Percentiles rank a stretch among this genome's conserved stretches.
These are phyloP conservation scores for Antheraea assamensis DNA, from an alignment of 2,888 invertebrate genomes.

Conservation along the genomic window DNA sequence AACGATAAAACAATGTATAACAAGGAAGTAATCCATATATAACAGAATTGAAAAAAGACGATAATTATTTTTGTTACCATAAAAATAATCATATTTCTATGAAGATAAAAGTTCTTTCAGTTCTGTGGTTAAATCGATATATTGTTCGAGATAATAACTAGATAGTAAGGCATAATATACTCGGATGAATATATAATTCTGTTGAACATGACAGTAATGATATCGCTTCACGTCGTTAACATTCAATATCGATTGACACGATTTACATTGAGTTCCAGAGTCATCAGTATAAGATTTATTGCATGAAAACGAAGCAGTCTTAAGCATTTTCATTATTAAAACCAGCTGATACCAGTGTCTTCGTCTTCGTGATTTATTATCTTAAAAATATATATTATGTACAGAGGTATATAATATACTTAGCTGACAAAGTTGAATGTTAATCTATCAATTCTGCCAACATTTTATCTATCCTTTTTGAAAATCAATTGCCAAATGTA, in stretches of 20 bases:
- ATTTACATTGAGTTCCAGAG: neutral
- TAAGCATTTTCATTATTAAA: neutral
- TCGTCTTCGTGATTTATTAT: too few relatives aligned
- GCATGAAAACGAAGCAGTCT: neutral
- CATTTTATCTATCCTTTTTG: too few relatives aligned
- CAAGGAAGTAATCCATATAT: too few relatives aligned
- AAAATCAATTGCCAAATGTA: too few relatives aligned
- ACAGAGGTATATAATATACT: too few relatives aligned
- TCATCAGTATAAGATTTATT: neutral
- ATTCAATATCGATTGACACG: neutral
- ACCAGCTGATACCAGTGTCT: too few relatives aligned
- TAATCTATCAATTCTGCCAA: too few relatives aligned
- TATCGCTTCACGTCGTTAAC: neutral
- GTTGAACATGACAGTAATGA: neutral
- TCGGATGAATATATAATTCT: neutral
- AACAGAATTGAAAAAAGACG: too few relatives aligned
- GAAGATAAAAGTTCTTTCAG: neutral
- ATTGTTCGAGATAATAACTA: neutral
- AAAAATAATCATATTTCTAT: too few relatives aligned
- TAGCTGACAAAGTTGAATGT: too few relatives aligned
- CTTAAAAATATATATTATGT: too few relatives aligned
- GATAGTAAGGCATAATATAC: neutral
- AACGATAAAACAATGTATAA: too few relatives aligned
- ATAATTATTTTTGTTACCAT: neutral
- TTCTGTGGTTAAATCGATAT: neutral